Evolutionary conservation across 2,113 vertebrate species (phyloP).

Genomic region (Ammodramus savannarum): DNA sequence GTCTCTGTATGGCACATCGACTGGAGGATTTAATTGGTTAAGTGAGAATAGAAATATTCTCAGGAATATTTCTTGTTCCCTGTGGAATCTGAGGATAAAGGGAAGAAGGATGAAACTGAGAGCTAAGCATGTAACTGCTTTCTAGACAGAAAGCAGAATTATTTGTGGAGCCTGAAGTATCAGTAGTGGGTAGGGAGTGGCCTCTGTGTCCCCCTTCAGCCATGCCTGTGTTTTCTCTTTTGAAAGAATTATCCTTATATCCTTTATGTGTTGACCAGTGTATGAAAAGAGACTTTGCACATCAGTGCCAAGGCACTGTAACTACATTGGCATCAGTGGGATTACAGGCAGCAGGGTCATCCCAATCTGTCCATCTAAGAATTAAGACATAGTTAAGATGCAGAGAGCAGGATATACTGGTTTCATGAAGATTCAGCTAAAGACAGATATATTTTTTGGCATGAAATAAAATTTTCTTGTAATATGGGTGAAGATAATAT

Average conservation of each 20-base stretch:
- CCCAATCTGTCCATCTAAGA: not conserved
- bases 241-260: not conserved
- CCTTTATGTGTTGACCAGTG: not conserved
- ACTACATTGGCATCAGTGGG: not conserved
- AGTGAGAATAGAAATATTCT: not conserved
- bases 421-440: not conserved
- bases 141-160: not conserved
- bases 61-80: not conserved
- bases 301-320: not conserved
- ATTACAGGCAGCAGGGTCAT: not conserved
- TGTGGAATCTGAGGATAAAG: not conserved
- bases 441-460: not conserved
- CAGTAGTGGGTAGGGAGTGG: not conserved
- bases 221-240: not conserved
- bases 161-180: not conserved
- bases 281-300: not conserved
- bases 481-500: not conserved
- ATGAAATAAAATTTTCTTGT: not conserved
- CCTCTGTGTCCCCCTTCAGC: not conserved
- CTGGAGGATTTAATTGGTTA: constrained; percentile 6
- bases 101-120: not conserved
- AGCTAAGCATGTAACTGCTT: not conserved
- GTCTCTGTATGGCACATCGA: not conserved
- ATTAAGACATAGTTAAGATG: not conserved
- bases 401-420: not conserved